phyloP scores from a whole-genome alignment of 2,113 vertebrate genomes.

The Prionailurus viverrinus region DNA sequence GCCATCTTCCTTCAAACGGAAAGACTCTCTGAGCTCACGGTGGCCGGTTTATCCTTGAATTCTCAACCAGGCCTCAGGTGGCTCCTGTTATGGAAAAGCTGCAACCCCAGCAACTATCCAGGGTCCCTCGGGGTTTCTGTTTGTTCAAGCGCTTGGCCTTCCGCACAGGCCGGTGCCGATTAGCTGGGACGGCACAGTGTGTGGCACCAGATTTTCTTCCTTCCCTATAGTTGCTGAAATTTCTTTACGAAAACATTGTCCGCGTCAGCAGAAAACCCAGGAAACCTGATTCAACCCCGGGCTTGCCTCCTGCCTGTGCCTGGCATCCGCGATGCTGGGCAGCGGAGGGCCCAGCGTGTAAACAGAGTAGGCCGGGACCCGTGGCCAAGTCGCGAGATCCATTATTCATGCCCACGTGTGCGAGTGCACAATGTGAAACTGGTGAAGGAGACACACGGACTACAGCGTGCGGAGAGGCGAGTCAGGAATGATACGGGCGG shows the following conservation, averaged over 20 bases:
- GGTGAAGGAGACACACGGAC: slow-evolving; percentile 69
- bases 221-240: slow-evolving; percentile 55
- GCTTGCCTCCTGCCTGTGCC: slow-evolving; percentile 68
- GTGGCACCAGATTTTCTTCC: slow-evolving; percentile 61
- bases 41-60: slow-evolving; percentile 43
- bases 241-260: slow-evolving; percentile 76
- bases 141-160: slow-evolving; percentile 58
- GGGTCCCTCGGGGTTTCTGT: slow-evolving; percentile 67
- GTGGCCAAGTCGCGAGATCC: slow-evolving; percentile 69
- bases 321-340: slow-evolving; percentile 75
- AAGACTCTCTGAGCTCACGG: slow-evolving; percentile 6
- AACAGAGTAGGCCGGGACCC: slow-evolving; percentile 64
- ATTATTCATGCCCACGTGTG: slow-evolving; percentile 72
- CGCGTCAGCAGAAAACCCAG: slow-evolving; percentile 75
- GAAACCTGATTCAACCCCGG: slow-evolving; percentile 71
- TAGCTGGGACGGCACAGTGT: slow-evolving; percentile 66
- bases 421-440: slow-evolving; percentile 77
- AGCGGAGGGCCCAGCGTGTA: background rate
- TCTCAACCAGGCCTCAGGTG: slow-evolving; percentile 51
- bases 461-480: slow-evolving; percentile 29
- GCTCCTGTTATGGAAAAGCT: slow-evolving; percentile 47
- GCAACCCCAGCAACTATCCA: slow-evolving; percentile 62
- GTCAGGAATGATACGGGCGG: slow-evolving; percentile 48
- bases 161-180: slow-evolving; percentile 70
- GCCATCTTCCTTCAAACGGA: slow-evolving; percentile 36